Base-by-base conservation (phyloP, 2,888 invertebrate species). In the Plebejus argus region DNA sequence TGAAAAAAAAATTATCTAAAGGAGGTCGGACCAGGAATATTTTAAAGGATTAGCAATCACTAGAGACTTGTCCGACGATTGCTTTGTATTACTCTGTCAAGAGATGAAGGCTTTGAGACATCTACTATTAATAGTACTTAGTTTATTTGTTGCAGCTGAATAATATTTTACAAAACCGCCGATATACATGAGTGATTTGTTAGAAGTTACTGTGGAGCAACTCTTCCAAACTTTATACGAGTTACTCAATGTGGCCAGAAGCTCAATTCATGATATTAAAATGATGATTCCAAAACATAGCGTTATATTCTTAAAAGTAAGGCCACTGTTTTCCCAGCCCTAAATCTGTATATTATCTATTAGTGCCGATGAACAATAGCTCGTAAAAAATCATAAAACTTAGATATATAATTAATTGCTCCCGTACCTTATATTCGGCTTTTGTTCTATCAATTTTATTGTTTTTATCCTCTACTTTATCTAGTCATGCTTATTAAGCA, bases 311-410 rank as follows among this genome's bases (percentile, higher is more conserved):
- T 45, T 20, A 1, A n/a, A 56, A 8, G 7, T n/a, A 7, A 7
- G 20, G 0, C 0, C 10, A 20, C 23, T 53, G 71, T 56, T 61
- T 78, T 5, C 78, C 0, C 81, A 81, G 7, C 81, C 81, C 79
- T 81, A 76, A 61, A 78, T 79, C 74, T 79, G 70, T 71, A 76
- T 77, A 79, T 77, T 77, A 79, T 77, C 78, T 79, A 81, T 80
- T 81, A 82, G 77, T 78, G 75, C 74, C 78, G 78, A 80, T 81
- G 79, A 80, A 82, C 81, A 81, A 82, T 80, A 77, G 79, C 79
- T 78, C 79, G 78, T 81, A 82, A 82, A 81, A 18, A 80, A 79
- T 78, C 33, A 76, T 58, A 76, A 10, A 61, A 58, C 76, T 76
- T 61, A 76, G 76, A 76, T 76, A 76, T 76, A 76, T 39, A 58